Evolutionary conservation across 2,113 vertebrate species (phyloP).

Genomic region (Scomber japonicus): DNA sequence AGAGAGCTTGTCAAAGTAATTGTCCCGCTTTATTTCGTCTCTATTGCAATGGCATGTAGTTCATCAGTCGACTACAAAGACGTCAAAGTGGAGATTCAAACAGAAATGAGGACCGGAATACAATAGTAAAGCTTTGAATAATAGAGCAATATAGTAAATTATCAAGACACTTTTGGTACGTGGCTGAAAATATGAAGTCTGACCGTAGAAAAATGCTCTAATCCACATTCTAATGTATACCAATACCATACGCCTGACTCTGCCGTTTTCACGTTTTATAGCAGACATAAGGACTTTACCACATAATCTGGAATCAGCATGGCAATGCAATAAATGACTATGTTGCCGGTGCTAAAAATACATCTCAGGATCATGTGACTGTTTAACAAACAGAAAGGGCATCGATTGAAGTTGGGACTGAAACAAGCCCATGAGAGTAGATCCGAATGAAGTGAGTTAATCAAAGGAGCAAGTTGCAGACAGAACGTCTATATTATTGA

Average conservation of each 20-base stretch:
- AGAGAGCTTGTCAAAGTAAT: conserved; percentile 62
- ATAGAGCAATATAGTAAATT: conserved; percentile 3
- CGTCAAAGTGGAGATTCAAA: conserved; percentile 19
- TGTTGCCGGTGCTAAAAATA: conserved; percentile 63
- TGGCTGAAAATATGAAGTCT: background rate
- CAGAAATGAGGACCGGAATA: conserved; percentile 1
- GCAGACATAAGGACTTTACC: conserved; percentile 17
- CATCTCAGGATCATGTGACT: conserved; percentile 56
- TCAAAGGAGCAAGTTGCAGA: conserved; percentile 77
- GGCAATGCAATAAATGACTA: conserved; percentile 48
- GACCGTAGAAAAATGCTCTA: background rate
- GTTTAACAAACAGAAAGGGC: conserved; percentile 69
- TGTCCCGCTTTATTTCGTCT: conserved; percentile 56
- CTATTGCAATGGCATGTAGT: conserved; percentile 28
- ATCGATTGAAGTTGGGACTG: conserved; percentile 64
- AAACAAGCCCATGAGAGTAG: conserved; percentile 72
- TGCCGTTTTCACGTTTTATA: conserved; percentile 27
- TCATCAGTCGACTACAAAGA: conserved; percentile 48
- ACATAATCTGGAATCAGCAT: conserved; percentile 54
- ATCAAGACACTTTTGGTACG: background rate
- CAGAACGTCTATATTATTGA: conserved; percentile 80
- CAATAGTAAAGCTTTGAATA: conserved; percentile 14
- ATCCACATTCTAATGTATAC: background rate
- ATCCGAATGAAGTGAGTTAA: conserved; percentile 81
- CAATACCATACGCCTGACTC: background rate